Evolutionary conservation across 2,888 invertebrate genomes (phyloP).

Genomic region (Ochropleura plecta): DNA sequence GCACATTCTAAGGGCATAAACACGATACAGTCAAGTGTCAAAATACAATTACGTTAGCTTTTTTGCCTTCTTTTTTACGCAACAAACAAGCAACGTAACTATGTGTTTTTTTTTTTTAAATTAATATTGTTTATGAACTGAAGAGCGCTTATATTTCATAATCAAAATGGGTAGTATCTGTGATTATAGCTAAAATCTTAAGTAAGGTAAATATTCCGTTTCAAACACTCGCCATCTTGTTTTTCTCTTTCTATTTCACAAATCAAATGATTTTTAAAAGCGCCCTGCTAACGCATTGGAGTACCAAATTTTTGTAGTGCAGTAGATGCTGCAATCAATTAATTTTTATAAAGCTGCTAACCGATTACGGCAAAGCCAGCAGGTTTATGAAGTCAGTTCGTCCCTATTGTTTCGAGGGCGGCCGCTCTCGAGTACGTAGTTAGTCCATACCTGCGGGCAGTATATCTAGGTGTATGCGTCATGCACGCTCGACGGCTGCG

Average conservation of each 20-base stretch:
- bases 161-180: background rate
- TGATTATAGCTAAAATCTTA: background rate
- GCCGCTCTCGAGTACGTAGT: background rate
- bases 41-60: background rate
- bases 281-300: background rate
- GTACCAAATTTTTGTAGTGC: background rate
- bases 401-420: conserved; percentile 5
- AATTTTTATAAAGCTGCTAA: background rate
- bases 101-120: background rate
- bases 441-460: conserved; percentile 93
- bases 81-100: background rate
- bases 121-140: background rate
- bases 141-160: too few species aligned
- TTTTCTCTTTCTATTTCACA: background rate
- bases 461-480: conserved; percentile 95
- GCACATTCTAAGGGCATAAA: background rate
- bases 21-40: conserved; percentile 14
- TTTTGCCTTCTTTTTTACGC: background rate
- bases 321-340: background rate
- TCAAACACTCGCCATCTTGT: background rate
- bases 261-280: background rate
- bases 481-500: conserved; percentile 94
- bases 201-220: too few species aligned
- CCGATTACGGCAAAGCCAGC: background rate
- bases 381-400: background rate